phyloP scores from a whole-genome alignment of 2,113 vertebrate species.

The Corythornis vintsioides region DNA sequence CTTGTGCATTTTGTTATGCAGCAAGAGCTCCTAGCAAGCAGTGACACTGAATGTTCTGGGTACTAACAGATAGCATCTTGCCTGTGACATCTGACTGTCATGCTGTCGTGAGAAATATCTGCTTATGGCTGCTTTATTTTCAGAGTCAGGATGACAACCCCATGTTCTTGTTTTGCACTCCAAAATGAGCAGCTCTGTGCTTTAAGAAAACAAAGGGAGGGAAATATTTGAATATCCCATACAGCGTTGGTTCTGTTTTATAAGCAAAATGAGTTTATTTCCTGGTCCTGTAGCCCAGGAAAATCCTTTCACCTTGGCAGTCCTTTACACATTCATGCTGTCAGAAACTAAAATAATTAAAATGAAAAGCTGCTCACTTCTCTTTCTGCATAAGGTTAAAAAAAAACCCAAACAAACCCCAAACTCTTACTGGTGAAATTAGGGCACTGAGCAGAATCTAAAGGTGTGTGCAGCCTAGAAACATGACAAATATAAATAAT shows the following conservation, averaged over 20 bases:
- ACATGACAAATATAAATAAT: slow-evolving; percentile 21
- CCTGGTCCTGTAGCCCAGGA: neutral
- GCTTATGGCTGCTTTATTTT: slow-evolving; percentile 13
- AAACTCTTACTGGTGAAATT: slow-evolving; percentile 23
- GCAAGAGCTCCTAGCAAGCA: neutral
- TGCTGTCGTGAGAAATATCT: slow-evolving; percentile 5
- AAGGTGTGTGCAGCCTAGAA: slow-evolving; percentile 6
- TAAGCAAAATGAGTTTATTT: neutral
- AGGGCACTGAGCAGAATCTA: slow-evolving; percentile 20
- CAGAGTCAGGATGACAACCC: neutral
- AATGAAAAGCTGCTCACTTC: slow-evolving; percentile 1
- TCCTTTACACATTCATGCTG: slow-evolving; percentile 34
- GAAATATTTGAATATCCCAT: neutral
- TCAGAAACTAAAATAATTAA: slow-evolving; percentile 53
- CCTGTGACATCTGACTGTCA: slow-evolving; percentile 47
- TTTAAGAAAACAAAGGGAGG: slow-evolving; percentile 9
- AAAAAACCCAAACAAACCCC: neutral
- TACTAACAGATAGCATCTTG: slow-evolving; percentile 7
- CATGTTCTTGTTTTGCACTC: neutral
- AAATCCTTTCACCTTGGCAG: slow-evolving; percentile 66
- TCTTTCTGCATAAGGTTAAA: neutral
- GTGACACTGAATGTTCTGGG: neutral
- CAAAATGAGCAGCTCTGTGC: neutral
- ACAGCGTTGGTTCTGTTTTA: neutral
- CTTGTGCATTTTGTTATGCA: neutral